Conservation (phyloP, 2,888 invertebrate genomes). For the Yponomeuta evonymella region DNA sequence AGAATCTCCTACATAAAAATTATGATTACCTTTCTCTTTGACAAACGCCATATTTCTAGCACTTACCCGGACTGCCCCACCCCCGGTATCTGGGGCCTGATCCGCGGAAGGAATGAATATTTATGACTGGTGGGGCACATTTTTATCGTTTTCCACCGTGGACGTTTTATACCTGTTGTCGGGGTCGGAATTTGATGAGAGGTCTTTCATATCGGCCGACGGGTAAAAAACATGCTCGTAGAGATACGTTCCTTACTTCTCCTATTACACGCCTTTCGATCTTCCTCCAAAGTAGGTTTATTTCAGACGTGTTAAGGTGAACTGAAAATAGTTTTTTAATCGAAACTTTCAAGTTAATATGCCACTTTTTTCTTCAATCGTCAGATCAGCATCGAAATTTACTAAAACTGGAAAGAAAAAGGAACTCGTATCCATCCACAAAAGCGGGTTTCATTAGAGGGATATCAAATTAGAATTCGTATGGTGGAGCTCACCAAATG, state of each 20-base stretch:
- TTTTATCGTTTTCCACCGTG: slow-evolving; percentile 53
- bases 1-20: slow-evolving; percentile 44
- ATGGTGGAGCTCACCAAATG: slow-evolving; percentile 48
- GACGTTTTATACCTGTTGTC: slow-evolving; percentile 42
- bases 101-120: slow-evolving; percentile 54
- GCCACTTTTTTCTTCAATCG: neutral
- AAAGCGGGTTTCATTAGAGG: slow-evolving; percentile 59
- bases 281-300: neutral
- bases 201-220: slow-evolving; percentile 25
- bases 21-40: slow-evolving; percentile 59
- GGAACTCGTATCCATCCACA: slow-evolving; percentile 33
- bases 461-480: slow-evolving; percentile 57
- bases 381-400: neutral
- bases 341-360: neutral
- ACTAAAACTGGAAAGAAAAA: slow-evolving; percentile 28
- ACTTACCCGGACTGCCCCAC: slow-evolving; percentile 41
- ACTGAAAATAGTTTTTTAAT: neutral
- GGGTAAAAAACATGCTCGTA: neutral
- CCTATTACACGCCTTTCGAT: neutral
- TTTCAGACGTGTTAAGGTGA: too few species aligned
- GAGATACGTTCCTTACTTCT: neutral
- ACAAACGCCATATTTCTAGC: slow-evolving; percentile 58
- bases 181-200: slow-evolving; percentile 42
- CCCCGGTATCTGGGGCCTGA: slow-evolving; percentile 24
- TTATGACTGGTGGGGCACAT: slow-evolving; percentile 52